Conservation (phyloP, 2,797 vertebrate genomes). For the Lacerta bilineata region DNA sequence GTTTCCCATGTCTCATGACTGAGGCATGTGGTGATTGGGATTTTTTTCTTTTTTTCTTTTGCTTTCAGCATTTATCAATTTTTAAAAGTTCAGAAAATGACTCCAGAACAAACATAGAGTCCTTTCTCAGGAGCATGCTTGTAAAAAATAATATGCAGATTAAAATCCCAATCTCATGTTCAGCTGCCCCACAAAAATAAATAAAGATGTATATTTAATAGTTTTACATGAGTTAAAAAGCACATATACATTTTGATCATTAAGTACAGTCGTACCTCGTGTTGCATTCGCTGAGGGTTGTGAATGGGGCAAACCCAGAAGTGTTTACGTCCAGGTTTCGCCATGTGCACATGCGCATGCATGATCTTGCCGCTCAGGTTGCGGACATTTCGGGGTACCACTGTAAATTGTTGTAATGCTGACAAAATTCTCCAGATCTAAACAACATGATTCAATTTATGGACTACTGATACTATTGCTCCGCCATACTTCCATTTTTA, state of each 20-base stretch:
- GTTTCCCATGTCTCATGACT: no score
- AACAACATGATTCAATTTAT: neutral
- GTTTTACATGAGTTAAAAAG: neutral
- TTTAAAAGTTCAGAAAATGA: neutral
- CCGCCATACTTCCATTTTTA: neutral
- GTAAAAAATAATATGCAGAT: neutral
- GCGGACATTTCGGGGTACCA: no score
- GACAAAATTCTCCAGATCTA: neutral
- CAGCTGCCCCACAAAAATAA: neutral
- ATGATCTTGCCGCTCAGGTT: no score
- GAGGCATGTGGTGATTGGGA: no score
- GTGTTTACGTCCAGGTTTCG: no score
- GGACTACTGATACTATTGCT: neutral
- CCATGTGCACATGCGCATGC: no score
- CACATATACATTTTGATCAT: neutral
- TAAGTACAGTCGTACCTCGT: neutral
- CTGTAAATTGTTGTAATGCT: neutral
- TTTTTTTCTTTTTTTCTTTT: neutral
- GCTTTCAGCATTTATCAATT: neutral
- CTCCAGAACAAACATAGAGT: neutral
- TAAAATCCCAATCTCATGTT: neutral
- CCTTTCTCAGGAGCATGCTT: neutral
- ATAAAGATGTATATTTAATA: neutral
- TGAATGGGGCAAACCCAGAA: no score
- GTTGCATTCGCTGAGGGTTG: no score